A percentile compares a stretch with the other conserved stretches of the same genome.
These are phyloP conservation scores for Dasypolia templi DNA, from an alignment of 2,888 invertebrate genomes.

Conservation along the genomic window DNA sequence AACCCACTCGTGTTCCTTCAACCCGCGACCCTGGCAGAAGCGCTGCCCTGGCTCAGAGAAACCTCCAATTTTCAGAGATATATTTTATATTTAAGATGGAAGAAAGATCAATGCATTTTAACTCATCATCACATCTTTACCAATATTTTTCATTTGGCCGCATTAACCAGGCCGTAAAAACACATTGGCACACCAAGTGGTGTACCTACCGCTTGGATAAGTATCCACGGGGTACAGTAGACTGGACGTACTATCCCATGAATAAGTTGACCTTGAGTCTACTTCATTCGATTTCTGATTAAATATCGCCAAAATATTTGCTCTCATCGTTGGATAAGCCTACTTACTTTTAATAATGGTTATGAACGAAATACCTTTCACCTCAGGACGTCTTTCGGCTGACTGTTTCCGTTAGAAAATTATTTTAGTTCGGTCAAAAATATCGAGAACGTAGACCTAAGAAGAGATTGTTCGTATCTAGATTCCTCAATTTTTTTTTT, in stretches of 20 bases:
- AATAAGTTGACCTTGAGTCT: background rate
- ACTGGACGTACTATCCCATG: background rate
- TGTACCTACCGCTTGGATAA: too few relatives aligned
- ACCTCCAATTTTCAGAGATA: constrained; percentile 7
- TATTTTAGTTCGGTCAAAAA: background rate
- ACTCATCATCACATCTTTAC: background rate
- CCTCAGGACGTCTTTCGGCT: background rate
- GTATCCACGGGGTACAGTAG: too few relatives aligned
- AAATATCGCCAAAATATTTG: background rate
- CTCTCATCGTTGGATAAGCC: background rate
- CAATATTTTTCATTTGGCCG: background rate
- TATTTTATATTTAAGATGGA: constrained; percentile 20
- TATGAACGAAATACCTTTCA: background rate
- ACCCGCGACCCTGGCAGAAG: too few relatives aligned
- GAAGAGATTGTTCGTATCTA: background rate
- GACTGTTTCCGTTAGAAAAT: background rate
- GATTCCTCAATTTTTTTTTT: background rate
- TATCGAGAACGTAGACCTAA: background rate
- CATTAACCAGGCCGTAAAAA: background rate
- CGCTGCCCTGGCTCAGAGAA: background rate
- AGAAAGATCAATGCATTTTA: background rate
- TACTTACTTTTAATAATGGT: background rate
- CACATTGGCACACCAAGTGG: background rate
- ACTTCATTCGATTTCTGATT: background rate
- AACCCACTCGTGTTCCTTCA: too few relatives aligned